Percentiles rank a stretch among this genome's conserved stretches.
Evolutionary conservation across 2,113 vertebrate species (phyloP).

Genomic region (Chrysochloris asiatica): DNA sequence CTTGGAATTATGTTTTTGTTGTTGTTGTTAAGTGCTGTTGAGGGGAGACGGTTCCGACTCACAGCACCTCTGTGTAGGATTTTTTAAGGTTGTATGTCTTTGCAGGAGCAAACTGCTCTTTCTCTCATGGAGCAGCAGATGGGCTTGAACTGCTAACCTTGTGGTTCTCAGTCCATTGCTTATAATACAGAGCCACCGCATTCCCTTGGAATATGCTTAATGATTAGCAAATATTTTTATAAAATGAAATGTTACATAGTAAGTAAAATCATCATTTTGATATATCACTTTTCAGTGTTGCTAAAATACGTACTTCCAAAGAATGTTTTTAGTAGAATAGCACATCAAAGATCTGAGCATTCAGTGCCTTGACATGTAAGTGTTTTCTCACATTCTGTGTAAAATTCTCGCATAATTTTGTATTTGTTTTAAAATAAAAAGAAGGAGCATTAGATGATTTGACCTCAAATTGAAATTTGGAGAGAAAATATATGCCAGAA

Average conservation of each 20-base stretch:
- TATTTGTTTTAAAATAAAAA: conserved; percentile 58
- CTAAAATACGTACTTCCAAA: conserved; percentile 19
- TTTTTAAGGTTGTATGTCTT: too few species aligned
- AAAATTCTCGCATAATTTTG: conserved; percentile 30
- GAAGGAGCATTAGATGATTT: conserved; percentile 5
- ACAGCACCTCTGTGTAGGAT: too few species aligned
- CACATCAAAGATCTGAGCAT: not conserved
- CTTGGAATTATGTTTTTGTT: too few species aligned
- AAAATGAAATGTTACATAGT: conserved; percentile 13
- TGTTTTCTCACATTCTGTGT: conserved; percentile 15
- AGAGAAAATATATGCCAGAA: conserved; percentile 40
- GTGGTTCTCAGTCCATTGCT: too few species aligned
- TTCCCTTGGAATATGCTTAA: not conserved
- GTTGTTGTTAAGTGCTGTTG: too few species aligned
- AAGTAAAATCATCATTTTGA: not conserved
- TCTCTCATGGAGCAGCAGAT: too few species aligned
- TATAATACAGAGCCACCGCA: too few species aligned
- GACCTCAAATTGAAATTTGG: conserved; percentile 36
- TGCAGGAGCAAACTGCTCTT: too few species aligned
- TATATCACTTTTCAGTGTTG: not conserved
- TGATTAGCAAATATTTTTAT: too few species aligned
- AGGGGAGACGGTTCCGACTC: too few species aligned
- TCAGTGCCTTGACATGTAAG: not conserved
- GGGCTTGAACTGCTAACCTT: too few species aligned
- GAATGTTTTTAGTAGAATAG: not conserved